Base-by-base conservation (phyloP, 2,888 invertebrate genomes). In the Lycocerus yunnanus region DNA sequence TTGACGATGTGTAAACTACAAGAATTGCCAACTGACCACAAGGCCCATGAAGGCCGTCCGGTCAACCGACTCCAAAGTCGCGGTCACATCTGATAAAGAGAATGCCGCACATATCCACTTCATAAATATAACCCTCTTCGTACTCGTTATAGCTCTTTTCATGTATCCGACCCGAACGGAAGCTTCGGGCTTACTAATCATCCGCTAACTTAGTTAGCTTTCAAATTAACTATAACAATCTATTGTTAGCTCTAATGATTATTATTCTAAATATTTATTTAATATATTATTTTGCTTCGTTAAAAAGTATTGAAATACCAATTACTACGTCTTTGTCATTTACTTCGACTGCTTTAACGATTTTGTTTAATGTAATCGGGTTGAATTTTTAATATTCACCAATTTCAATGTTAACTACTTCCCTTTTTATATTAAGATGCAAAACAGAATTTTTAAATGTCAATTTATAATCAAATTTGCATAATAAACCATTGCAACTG, bases 91-190 rank as follows among this genome's bases (percentile, higher is more conserved):
- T 81, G 81, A 81, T 82, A 81, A 76, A 76, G 80, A 80, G 78
- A 80, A 82, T 82, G 79, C 82, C 81, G 78, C 78, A 77, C 82
- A 82, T 81, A 81, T 79, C 81, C 79, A 79, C 81, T 81, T 81
- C 81, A 80, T 82, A 82, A 82, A 82, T 82, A 82, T 81, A 80
- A 81, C 81, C 80, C 79, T 78, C 78, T 61, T 70, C 69, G 78
- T 77, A 80, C 81, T 82, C 81, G 81, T 82, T 82, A 81, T 81
- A 79, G 78, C 80, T 78, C 77, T 79, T 81, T 81, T 81, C 81
- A 81, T 79, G 79, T 81, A 77, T 77, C 79, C 80, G 80, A 71
- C 73, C 27, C 27, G 71, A 70, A 76, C 78, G 78, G 74, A 74
- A 76, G 74, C 76, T 73, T 74, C 74, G 61, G 74, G 58, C 70